These are phyloP conservation scores for Calliopsis andreniformis DNA, from an alignment of 1,140 invertebrate species.

Conservation along the genomic window DNA sequence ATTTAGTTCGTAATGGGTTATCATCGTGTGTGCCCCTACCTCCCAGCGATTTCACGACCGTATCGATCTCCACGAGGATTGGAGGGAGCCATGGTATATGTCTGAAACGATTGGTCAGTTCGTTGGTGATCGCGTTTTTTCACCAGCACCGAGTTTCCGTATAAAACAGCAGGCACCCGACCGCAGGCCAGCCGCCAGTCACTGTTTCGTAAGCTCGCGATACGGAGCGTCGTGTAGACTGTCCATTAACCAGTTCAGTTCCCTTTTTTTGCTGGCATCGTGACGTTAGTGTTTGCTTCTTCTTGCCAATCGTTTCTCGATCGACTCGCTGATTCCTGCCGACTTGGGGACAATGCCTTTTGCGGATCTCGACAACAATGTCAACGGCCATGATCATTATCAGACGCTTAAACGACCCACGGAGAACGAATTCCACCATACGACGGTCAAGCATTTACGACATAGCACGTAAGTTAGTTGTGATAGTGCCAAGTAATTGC, in stretches of 20 bases:
- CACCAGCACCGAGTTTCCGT: conserved; percentile 18
- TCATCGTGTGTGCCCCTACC: conserved; percentile 48
- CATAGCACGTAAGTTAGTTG: conserved; percentile 71
- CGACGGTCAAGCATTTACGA: conserved; percentile 63
- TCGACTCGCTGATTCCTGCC: not conserved
- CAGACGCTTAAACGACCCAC: conserved; percentile 62
- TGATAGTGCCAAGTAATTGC: too few species aligned
- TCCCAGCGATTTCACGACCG: conserved; percentile 13
- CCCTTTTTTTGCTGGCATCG: not conserved
- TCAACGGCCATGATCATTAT: conserved; percentile 62
- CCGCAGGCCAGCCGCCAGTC: conserved; percentile 11
- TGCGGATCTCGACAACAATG: conserved; percentile 56
- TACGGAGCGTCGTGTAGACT: not conserved
- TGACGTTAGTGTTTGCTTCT: too few species aligned
- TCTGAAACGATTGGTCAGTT: conserved; percentile 50
- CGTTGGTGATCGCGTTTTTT: conserved; percentile 43
- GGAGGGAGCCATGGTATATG: conserved; percentile 30
- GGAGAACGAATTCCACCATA: conserved; percentile 72
- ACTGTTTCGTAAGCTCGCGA: conserved; percentile 16
- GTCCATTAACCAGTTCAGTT: not conserved
- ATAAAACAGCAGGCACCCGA: conserved; percentile 49
- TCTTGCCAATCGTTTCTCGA: not conserved
- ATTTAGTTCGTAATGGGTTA: conserved; percentile 65
- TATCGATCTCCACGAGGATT: conserved; percentile 30
- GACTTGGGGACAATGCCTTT: conserved; percentile 85